These are phyloP conservation scores for Oppia nitens DNA, from an alignment of 1,140 invertebrate genomes.

Conservation along the genomic window DNA sequence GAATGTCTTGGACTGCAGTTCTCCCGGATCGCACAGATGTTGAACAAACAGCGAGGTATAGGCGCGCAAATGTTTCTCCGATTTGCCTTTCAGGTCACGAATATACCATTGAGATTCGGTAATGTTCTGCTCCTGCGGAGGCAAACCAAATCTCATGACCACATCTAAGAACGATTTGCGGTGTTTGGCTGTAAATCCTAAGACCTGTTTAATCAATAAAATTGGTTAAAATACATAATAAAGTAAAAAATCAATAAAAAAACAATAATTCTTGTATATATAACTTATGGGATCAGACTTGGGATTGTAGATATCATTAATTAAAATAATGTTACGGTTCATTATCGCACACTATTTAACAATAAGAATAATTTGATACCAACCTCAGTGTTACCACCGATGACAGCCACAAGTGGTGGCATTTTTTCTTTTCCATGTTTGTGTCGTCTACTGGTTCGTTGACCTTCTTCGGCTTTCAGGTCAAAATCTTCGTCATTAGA, in stretches of 20 bases:
- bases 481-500: constrained; percentile 13
- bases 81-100: constrained; percentile 7
- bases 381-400: constrained; percentile 11
- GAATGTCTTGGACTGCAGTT: neutral
- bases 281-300: too few relatives aligned
- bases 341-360: too few relatives aligned
- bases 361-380: neutral
- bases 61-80: constrained; percentile 9
- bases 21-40: constrained; percentile 9
- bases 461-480: neutral
- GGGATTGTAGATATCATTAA: too few relatives aligned
- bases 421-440: constrained; percentile 10
- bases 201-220: neutral
- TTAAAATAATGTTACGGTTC: too few relatives aligned
- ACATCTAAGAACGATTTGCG: constrained; percentile 7
- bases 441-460: neutral
- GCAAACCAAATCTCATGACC: constrained; percentile 12
- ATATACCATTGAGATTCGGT: constrained; percentile 10
- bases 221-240: neutral
- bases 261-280: neutral
- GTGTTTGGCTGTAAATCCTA: constrained; percentile 13
- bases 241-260: neutral
- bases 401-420: constrained; percentile 4
- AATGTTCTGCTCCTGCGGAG: constrained; percentile 1
- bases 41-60: constrained; percentile 9